Evolutionary conservation across 2,888 invertebrate genomes (phyloP).

Genomic region (Xestoiulus laeticollis): DNA sequence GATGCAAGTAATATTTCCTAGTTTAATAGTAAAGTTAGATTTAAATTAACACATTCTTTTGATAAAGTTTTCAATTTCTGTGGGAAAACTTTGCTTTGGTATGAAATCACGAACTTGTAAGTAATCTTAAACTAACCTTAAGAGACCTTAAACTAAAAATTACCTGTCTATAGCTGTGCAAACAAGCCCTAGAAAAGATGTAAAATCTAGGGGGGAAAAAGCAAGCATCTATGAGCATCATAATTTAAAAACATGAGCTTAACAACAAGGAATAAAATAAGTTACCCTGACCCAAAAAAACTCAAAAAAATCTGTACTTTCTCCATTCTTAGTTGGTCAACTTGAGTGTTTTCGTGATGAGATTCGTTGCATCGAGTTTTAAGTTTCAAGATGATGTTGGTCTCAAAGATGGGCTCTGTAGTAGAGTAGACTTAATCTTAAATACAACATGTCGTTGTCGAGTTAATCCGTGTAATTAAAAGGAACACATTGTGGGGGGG

Average conservation of each 20-base stretch:
- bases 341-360: neutral
- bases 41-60: no score
- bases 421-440: neutral
- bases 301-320: neutral
- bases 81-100: no score
- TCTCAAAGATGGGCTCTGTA: neutral
- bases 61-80: no score
- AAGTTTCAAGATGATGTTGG: neutral
- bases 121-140: no score
- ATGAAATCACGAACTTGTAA: no score
- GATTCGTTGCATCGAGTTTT: neutral
- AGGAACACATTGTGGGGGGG: conserved; percentile 27
- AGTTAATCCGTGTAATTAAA: conserved; percentile 4
- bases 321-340: neutral
- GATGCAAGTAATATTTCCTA: no score
- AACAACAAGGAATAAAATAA: neutral
- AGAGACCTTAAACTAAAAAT: no score
- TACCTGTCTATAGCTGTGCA: no score
- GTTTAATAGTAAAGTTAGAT: no score
- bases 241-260: neutral
- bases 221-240: neutral
- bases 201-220: neutral
- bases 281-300: neutral
- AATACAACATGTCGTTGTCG: neutral
- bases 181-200: no score